Evolutionary conservation across 2,888 invertebrate genomes (phyloP).

Genomic region (Sinohyriopsis cumingii): DNA sequence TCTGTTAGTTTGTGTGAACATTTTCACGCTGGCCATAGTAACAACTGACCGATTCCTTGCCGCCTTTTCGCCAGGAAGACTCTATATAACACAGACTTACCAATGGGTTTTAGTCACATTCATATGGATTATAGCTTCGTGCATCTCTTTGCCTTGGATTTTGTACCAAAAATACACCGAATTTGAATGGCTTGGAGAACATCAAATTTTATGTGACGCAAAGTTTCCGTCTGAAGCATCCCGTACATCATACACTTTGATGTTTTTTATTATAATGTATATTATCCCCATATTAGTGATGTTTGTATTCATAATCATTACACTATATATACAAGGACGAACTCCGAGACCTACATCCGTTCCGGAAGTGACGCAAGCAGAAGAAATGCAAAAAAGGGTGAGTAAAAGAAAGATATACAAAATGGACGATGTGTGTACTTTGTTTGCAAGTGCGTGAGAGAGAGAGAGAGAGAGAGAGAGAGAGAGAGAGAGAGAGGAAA

Average conservation of each 20-base stretch:
- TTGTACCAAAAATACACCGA: constrained; percentile 32
- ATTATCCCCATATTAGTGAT: constrained; percentile 39
- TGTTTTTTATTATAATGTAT: constrained; percentile 33
- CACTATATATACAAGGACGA: constrained; percentile 19
- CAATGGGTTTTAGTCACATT: constrained; percentile 26
- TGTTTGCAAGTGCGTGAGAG: no score
- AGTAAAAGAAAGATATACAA: background rate
- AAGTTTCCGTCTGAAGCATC: constrained; percentile 35
- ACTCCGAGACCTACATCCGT: background rate
- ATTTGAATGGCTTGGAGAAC: constrained; percentile 41
- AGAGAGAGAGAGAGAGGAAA: no score
- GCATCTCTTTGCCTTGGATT: constrained; percentile 40
- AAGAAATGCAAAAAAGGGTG: constrained; percentile 35
- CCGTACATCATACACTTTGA: constrained; percentile 30
- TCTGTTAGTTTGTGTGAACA: constrained; percentile 34
- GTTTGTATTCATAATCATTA: constrained; percentile 35
- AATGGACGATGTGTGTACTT: background rate
- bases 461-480: no score
- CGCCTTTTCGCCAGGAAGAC: constrained; percentile 19
- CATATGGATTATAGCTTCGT: constrained; percentile 32
- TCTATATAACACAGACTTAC: constrained; percentile 37
- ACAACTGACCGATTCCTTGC: constrained; percentile 42
- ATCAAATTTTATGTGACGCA: constrained; percentile 36
- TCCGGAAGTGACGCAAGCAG: constrained; percentile 4
- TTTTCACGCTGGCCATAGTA: constrained; percentile 35